These are phyloP conservation scores for Orthonyx spaldingii DNA, from an alignment of 2,113 vertebrate species.

Conservation along the genomic window DNA sequence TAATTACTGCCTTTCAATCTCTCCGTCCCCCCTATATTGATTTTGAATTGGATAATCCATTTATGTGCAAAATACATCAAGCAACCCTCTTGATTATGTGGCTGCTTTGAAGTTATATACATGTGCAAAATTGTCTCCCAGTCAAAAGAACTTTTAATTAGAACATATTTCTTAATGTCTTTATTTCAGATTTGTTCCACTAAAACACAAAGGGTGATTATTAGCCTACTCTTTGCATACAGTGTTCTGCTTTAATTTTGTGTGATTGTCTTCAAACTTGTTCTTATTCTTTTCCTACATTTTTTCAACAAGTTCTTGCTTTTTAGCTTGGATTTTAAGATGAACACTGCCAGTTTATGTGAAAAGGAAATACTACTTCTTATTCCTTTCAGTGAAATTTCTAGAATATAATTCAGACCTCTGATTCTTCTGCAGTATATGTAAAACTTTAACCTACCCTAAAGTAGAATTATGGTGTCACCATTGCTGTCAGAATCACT, in stretches of 20 bases:
- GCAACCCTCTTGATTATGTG: background rate
- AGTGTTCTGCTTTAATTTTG: background rate
- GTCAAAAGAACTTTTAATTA: background rate
- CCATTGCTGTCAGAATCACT: background rate
- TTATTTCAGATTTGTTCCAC: background rate
- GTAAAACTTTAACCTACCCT: background rate
- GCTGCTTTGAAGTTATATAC: background rate
- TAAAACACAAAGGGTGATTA: background rate
- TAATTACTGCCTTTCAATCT: background rate
- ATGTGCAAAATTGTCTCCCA: background rate
- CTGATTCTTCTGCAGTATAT: background rate
- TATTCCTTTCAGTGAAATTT: background rate
- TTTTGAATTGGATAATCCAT: background rate
- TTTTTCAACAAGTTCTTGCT: background rate
- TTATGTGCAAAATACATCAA: background rate
- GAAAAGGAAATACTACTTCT: background rate
- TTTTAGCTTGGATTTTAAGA: background rate
- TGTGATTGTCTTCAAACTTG: background rate
- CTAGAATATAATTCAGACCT: background rate
- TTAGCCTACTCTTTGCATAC: background rate
- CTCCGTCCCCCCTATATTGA: background rate
- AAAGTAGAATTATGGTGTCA: background rate
- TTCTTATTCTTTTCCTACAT: background rate
- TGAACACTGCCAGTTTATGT: background rate
- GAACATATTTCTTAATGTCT: background rate